Percentiles rank a stretch among this genome's conserved stretches.
phyloP scores from a whole-genome alignment of 2,888 invertebrate genomes.

The Meliscaeva auricollis region DNA sequence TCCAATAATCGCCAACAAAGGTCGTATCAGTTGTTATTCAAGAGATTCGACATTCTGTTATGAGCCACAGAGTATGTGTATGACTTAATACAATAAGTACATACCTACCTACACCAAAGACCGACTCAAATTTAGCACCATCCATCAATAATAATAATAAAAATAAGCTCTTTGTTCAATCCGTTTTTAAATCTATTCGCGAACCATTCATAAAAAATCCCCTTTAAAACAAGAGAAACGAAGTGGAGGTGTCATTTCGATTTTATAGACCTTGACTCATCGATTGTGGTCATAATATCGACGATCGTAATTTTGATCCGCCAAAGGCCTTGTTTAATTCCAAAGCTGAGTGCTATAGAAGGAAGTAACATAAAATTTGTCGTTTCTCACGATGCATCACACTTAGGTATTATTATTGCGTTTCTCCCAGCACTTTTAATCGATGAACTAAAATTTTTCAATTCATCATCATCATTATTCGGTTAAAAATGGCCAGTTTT shows the following conservation, averaged over 20 bases:
- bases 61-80: too few species aligned
- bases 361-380: slow-evolving; percentile 41
- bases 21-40: too few species aligned
- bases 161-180: background rate
- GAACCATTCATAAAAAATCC: slow-evolving; percentile 62
- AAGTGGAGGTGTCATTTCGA: slow-evolving; percentile 65
- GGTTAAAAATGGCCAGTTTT: slow-evolving; percentile 26
- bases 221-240: slow-evolving; percentile 41
- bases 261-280: slow-evolving; percentile 72
- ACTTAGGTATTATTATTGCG: slow-evolving; percentile 1
- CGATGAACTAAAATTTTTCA: slow-evolving; percentile 33
- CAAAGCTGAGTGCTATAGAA: background rate
- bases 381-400: slow-evolving; percentile 48
- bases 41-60: too few species aligned
- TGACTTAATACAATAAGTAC: too few species aligned
- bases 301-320: slow-evolving; percentile 31
- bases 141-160: too few species aligned
- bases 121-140: too few species aligned
- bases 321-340: slow-evolving; percentile 37
- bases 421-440: background rate
- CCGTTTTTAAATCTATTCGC: background rate
- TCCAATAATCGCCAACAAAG: too few species aligned
- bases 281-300: slow-evolving; percentile 4
- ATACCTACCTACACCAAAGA: too few species aligned
- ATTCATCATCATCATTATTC: slow-evolving; percentile 65